Base-by-base conservation (phyloP, 35 echinoderm and acorn worm species). In the Hemicentrotus pulcherrimus region DNA sequence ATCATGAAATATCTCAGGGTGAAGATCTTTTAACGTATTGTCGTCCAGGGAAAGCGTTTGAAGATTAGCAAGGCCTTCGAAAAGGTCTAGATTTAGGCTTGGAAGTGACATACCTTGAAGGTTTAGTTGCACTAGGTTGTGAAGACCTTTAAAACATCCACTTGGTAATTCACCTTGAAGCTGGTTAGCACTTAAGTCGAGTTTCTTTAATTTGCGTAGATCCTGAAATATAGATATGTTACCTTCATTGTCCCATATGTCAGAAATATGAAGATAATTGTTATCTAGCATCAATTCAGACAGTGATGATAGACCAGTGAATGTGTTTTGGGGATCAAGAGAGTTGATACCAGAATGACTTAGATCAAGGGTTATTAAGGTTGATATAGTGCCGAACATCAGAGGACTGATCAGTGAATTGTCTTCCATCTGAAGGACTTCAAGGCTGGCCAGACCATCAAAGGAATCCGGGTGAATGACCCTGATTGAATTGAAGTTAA, bases 311-410 rank as follows among this genome's bases (percentile, higher is more conserved):
- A 93, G 46, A 9, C 47, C 91, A 50, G 91, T 46, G 16, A 93
- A 58, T 46, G 91, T 16, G 10, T 31, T 18, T 30, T 31, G 5
- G 31, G 91, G 91, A 28, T 93, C 91, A 28, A 93, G 47, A 2
- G 46, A 31, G 91, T 93, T 93, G 45, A 93, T 93, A 31, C 46
- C 46, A 47, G 18, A 93, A 16, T 31, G 10, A 47, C 91, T 93
- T 14, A 93, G 11, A 31, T 48, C 46, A 47, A 93, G 91, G n/a
- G 22, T 58, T 47, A 2, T 13, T 9, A 93, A 8, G 2, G 45
- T 31, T 6, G 48, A 31, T 28, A 93, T 46, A 47, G 16, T 10
- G 11, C 46, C 32, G 48, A 93, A 93, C 19, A 30, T 93, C 32
- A 58, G 48, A 28, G 91, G n/a, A 48, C 28, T 58, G 1, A 50